Evolutionary conservation across 2,113 vertebrate genomes (phyloP), one percentile per base, ranked within the genome.

Genomic region (Elgaria multicarinata): DNA sequence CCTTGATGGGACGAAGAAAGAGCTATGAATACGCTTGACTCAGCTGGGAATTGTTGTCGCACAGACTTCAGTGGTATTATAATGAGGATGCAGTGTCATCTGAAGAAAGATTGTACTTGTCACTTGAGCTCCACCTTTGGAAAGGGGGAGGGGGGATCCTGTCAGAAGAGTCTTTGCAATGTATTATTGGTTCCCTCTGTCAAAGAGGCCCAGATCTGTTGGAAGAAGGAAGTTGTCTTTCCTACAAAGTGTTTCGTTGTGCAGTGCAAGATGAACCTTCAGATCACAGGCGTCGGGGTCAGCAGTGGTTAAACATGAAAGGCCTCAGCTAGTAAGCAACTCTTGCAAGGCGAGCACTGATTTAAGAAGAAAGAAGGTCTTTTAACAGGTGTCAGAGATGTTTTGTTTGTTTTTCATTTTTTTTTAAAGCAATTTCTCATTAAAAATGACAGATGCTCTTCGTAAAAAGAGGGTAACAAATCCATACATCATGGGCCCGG

Each of bases 371-470:
- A 87, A 83, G 87, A 67, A 55, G 31, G 53, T 26, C 85, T 91
- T 85, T 87, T 90, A 89, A 83, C 0, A 0, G 88, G 89, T 91
- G 89, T 88, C 86, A 88, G 93, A 80, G 18, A 18, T 39, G 12
- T 91, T 90, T 92, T 92, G 64, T 84, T 93, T 85, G 36, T 67
- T 92, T 39, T 7, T 28, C 4, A 89, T 86, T 91, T n/a, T 4
- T 91, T 93, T 86, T 77, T 69, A 91, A 93, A 91, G 85, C 58
- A 1, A 33, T 80, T 92, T 94, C 89, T 92, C 89, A 91, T 93
- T 94, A 92, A 94, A 95, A 94, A 86, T 77, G 83, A 84, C 85
- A 71, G 71, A 84, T 91, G 67, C 81, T 84, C 72, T 46, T 88
- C 81, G 44, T 50, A 79, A 87, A 89, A 93, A 62, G 55, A 2